phyloP scores from a whole-genome alignment of 1,140 invertebrate genomes.

The Nasonia giraulti region DNA sequence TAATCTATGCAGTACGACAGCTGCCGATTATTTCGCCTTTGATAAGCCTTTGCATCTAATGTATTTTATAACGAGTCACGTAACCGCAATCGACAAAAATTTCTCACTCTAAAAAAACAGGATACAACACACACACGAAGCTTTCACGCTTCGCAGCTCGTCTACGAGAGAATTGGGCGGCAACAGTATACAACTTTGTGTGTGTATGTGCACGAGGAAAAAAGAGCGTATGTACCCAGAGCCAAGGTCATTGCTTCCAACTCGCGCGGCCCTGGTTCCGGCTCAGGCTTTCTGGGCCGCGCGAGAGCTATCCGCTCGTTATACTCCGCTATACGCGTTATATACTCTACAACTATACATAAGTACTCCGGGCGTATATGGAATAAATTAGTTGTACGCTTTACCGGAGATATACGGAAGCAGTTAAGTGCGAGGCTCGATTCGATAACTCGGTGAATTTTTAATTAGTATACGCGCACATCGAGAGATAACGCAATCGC shows the following conservation, averaged over 20 bases:
- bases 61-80: too few species aligned
- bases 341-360: background rate
- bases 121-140: background rate
- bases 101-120: background rate
- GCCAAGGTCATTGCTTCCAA: slow-evolving; percentile 47
- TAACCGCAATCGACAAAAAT: background rate
- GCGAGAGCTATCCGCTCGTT: slow-evolving; percentile 1
- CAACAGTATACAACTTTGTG: background rate
- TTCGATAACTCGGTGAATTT: too few species aligned
- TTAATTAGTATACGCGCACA: background rate
- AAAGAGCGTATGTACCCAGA: background rate
- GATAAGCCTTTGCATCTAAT: too few species aligned
- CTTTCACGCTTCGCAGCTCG: background rate
- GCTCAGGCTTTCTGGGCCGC: slow-evolving; percentile 41
- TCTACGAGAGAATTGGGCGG: background rate
- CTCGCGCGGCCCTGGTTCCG: slow-evolving; percentile 38
- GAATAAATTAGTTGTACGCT: too few species aligned
- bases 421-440: too few species aligned
- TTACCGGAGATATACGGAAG: too few species aligned
- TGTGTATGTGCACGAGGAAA: background rate
- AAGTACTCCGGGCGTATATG: background rate
- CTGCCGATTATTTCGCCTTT: too few species aligned
- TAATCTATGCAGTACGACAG: too few species aligned
- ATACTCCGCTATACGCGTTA: background rate
- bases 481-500: background rate